phyloP scores from a whole-genome alignment of 2,888 invertebrate species.

The Hirtodrosophila histrioides region DNA sequence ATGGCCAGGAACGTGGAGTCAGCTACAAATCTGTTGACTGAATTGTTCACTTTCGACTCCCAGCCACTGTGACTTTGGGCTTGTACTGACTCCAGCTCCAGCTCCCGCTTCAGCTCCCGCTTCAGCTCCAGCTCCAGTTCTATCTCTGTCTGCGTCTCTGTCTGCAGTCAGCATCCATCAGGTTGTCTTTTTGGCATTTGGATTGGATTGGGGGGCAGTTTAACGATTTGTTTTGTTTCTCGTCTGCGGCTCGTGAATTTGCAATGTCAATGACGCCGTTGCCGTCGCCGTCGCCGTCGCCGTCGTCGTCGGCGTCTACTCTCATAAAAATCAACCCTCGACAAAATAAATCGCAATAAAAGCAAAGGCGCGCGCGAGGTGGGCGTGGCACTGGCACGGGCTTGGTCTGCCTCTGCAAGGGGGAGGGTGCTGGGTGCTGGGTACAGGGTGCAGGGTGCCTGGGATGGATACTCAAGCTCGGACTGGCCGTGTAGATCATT shows the following conservation, averaged over 20 bases:
- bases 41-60: constrained; percentile 54
- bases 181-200: constrained; percentile 22
- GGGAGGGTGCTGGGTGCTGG: background rate
- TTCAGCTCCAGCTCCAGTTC: too few relatives aligned
- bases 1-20: constrained; percentile 5
- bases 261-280: constrained; percentile 75
- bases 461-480: constrained; percentile 8
- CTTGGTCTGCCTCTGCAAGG: background rate
- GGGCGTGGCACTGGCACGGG: constrained; percentile 57
- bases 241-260: constrained; percentile 62
- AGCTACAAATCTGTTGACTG: constrained; percentile 38
- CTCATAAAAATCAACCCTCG: constrained; percentile 75
- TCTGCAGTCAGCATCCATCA: constrained; percentile 62
- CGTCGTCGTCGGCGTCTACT: constrained; percentile 42
- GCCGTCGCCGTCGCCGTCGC: constrained; percentile 17
- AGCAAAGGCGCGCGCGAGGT: constrained; percentile 28
- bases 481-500: constrained; percentile 73
- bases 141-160: constrained; percentile 12
- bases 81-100: background rate
- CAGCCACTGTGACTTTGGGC: constrained; percentile 34
- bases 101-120: background rate
- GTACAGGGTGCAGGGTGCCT: constrained; percentile 3
- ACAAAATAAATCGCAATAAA: constrained; percentile 77
- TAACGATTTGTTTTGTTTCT: constrained; percentile 78
- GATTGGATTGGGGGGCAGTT: constrained; percentile 29